Conservation (phyloP, 2,113 vertebrate species). For the Herpetotheres cachinnans region DNA sequence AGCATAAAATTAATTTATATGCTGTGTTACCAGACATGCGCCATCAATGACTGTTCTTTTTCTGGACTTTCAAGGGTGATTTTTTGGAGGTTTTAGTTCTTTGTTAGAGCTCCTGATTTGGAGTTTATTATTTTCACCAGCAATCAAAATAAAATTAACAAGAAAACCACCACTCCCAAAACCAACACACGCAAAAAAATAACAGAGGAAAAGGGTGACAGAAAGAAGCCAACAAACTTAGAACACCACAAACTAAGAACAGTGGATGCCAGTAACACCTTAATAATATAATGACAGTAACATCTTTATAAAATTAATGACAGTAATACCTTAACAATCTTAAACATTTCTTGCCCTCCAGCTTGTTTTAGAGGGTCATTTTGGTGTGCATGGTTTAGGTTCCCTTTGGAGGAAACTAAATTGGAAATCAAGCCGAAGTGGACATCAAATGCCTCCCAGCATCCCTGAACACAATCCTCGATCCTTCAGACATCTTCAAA, state of each 20-base stretch:
- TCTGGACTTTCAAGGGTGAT: background rate
- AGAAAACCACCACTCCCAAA: rapidly evolving
- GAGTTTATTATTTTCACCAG: background rate
- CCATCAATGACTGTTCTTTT: background rate
- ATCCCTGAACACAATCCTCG: rapidly evolving
- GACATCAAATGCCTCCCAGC: background rate
- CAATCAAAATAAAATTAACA: background rate
- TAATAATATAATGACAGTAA: background rate
- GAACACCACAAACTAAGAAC: background rate
- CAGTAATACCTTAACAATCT: no score
- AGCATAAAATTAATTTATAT: background rate
- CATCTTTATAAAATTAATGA: no score
- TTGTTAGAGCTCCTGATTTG: rapidly evolving
- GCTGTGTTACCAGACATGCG: background rate
- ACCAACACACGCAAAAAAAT: background rate
- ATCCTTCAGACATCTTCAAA: background rate
- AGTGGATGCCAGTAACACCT: background rate
- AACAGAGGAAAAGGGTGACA: rapidly evolving
- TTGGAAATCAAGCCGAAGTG: background rate
- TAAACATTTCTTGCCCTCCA: background rate
- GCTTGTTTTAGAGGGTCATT: background rate
- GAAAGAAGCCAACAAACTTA: background rate
- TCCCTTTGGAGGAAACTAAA: background rate
- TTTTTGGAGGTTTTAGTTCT: background rate
- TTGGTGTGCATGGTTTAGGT: background rate